Base-by-base conservation (phyloP, 2,797 vertebrate genomes). In the Falco concolor region DNA sequence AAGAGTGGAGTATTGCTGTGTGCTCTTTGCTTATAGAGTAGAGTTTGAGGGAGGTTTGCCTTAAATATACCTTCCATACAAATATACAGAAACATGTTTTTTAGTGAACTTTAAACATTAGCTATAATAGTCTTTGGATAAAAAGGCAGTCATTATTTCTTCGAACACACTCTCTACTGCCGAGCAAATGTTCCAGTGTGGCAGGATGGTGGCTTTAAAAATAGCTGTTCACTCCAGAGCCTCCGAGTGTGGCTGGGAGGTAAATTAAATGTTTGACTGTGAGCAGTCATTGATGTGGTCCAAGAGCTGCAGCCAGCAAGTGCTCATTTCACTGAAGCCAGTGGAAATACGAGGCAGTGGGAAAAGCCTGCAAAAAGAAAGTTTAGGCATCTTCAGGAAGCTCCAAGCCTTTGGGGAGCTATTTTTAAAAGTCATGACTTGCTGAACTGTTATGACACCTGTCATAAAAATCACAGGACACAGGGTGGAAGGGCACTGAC, bases 81-180 rank as follows among this genome's bases (percentile, higher is more conserved):
- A 94, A 92, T 85, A 94, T 57, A 89, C 56, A 91, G 96, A 95
- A 96, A 92, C 89, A 87, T 93, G 88, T 14, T 93, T 95, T 97
- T 96, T 78, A 84, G 86, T 83, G 81, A 96, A 75, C 93, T 96
- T 94, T 94, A 96, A 96, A 93, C 89, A 87, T 81, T 85, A 95
- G 72, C 87, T 96, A 80, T 95, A 95, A 95, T 83, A 90, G 86
- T 78, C 84, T 93, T 81, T 77, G 93, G 84, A 94, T 94, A 80
- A 96, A 96, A 96, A 95, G 78, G 81, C 88, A 94, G 68, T 95
- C 92, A 95, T 97, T 97, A 95, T 95, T 97, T 95, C 95, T 97
- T 95, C 47, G 57, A 96, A 81, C 93, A 90, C 57, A 20, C 68
- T 95, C 57, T 93, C 90, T 94, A 81, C 94, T 87, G 89, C 94